These are phyloP conservation scores for Ariopsis seemanni DNA, from an alignment of 2,113 vertebrate genomes.

Conservation along the genomic window DNA sequence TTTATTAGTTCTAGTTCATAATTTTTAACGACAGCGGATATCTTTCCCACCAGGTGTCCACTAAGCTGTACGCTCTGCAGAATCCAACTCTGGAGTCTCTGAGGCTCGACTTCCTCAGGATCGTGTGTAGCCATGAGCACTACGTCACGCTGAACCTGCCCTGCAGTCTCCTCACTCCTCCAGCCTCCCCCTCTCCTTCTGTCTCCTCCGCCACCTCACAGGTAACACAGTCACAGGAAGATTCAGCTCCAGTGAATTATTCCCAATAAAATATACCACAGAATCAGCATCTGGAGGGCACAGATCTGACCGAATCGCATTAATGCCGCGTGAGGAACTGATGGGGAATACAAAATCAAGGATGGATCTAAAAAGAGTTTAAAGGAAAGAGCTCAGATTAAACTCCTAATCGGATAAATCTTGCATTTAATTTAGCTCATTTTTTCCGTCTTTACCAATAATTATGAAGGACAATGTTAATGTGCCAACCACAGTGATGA, in stretches of 20 bases:
- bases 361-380: neutral
- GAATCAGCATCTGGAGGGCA: neutral
- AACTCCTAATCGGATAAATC: neutral
- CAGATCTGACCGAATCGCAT: neutral
- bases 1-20: neutral
- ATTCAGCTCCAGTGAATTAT: neutral
- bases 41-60: slow-evolving; percentile 76
- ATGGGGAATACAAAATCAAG: neutral
- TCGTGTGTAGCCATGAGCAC: slow-evolving; percentile 95
- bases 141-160: slow-evolving; percentile 97
- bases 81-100: slow-evolving; percentile 91
- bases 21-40: too few species aligned
- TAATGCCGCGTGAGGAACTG: neutral
- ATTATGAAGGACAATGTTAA: neutral
- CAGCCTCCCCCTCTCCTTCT: slow-evolving; percentile 93
- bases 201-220: slow-evolving; percentile 97
- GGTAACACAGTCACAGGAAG: slow-evolving; percentile 67
- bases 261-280: neutral
- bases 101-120: slow-evolving; percentile 91
- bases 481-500: neutral
- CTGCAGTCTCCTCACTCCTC: slow-evolving; percentile 91
- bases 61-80: slow-evolving; percentile 86
- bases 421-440: neutral
- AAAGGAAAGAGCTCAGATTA: neutral
- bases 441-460: neutral